These are phyloP conservation scores for Loris lydekkerianus DNA, from an alignment of 2,797 vertebrate species.

Conservation along the genomic window DNA sequence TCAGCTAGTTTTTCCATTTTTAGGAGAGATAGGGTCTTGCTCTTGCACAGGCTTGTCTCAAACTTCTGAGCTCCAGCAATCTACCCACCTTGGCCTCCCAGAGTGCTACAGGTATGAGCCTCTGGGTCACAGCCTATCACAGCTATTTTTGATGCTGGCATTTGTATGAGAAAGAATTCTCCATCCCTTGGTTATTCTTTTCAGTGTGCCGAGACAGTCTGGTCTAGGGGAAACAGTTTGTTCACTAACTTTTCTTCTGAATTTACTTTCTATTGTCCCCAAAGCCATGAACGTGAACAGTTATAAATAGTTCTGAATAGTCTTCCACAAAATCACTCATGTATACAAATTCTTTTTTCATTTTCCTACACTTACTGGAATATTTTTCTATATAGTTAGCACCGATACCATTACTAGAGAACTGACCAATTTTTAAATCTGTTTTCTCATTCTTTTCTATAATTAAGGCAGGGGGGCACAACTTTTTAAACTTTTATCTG, in stretches of 20 bases:
- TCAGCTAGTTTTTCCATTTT: too few relatives aligned
- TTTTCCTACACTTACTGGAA: not conserved
- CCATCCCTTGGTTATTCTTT: not conserved
- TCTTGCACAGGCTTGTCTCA: too few relatives aligned
- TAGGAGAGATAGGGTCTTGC: too few relatives aligned
- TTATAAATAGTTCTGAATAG: not conserved
- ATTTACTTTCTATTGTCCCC: not conserved
- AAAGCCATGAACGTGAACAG: not conserved
- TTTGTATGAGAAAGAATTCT: not conserved
- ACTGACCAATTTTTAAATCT: not conserved
- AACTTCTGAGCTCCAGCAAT: too few relatives aligned
- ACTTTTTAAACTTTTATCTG: not conserved
- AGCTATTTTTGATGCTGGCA: not conserved
- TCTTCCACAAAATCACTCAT: not conserved
- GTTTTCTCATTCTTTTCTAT: not conserved
- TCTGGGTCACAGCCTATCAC: not conserved
- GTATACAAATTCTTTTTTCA: not conserved
- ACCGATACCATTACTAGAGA: not conserved
- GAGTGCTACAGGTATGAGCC: too few relatives aligned
- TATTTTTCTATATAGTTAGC: not conserved
- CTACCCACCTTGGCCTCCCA: too few relatives aligned
- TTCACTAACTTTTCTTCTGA: not conserved
- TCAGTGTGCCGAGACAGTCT: not conserved
- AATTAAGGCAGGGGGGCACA: not conserved
- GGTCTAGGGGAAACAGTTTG: not conserved